A percentile compares a stretch with the other conserved stretches of the same genome.
These are phyloP conservation scores for Colius striatus DNA, from an alignment of 2,113 vertebrate species.

Conservation along the genomic window DNA sequence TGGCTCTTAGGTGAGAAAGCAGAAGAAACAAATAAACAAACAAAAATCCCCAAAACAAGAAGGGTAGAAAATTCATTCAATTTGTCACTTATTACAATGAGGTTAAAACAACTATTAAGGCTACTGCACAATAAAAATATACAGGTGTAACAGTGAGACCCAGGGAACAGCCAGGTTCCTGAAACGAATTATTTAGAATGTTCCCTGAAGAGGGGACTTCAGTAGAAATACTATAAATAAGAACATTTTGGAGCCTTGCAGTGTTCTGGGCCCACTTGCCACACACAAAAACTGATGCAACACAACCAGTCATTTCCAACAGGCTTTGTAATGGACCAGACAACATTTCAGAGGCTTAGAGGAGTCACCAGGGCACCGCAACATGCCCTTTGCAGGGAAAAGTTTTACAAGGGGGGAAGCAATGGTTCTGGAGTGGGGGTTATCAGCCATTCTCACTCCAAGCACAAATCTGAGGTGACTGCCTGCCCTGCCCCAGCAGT, in stretches of 20 bases:
- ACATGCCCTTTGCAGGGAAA: not conserved
- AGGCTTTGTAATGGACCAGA: slow-evolving; percentile 60
- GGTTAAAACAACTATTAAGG: slow-evolving; percentile 61
- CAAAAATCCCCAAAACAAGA: not conserved
- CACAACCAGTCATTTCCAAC: slow-evolving; percentile 49
- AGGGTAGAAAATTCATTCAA: slow-evolving; percentile 12
- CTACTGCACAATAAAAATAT: slow-evolving; percentile 66
- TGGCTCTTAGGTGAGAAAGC: slow-evolving; percentile 57
- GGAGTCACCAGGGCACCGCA: not conserved
- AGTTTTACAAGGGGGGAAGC: too few relatives aligned
- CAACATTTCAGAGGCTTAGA: not conserved
- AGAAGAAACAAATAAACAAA: not conserved
- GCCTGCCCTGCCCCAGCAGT: not conserved
- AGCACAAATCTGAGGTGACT: not conserved
- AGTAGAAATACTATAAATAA: slow-evolving; percentile 65
- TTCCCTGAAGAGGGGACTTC: slow-evolving; percentile 35
- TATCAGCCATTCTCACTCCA: not conserved
- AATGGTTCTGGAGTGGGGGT: not conserved
- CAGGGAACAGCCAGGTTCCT: slow-evolving; percentile 26
- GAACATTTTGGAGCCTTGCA: slow-evolving; percentile 34
- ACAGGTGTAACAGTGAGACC: slow-evolving; percentile 54
- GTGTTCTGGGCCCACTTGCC: slow-evolving; percentile 33
- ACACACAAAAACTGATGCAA: slow-evolving; percentile 35
- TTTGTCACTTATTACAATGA: slow-evolving; percentile 61
- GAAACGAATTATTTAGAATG: not conserved